Base-by-base conservation (phyloP, 2,797 vertebrate genomes). In the Acanthurus tractus region DNA sequence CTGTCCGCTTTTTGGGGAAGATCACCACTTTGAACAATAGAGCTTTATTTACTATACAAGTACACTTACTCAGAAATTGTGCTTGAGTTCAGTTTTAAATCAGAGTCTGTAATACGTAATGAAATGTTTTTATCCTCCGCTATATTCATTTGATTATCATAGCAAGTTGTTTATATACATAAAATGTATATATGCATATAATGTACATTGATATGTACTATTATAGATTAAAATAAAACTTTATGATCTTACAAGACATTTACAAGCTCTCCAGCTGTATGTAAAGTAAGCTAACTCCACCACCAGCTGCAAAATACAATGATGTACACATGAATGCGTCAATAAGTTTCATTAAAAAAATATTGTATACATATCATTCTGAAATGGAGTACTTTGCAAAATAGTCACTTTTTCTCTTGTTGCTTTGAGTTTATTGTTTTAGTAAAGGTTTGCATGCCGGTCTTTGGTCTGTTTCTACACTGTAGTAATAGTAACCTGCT, bases 1-100 rank as follows among this genome's bases (percentile, higher is more conserved):
- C n/a, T 61, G 48, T 13, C 45, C 72, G 63, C 64, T 73, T 40
- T 70, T 49, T 68, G 0, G 53, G 36, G 55, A 69, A 61, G 34
- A 38, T 48, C 42, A 54, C 34, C 54, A 53, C 44, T n/a, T 38
- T 10, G 46, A 1, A 82, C 45, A 82, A 70, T 40, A 38, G 52
- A 57, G 34, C 64, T 76, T 67, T 73, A 55, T 78, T 79, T 50
- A 23, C 20, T 46, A 2, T 2, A 55, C 2, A 44, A 29, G 18
- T 48, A 52, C 7, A 10, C 38, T 52, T 22, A 46, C 18, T 63
- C 25, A 34, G 45, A 29, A 36, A 34, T 25, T 18, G 9, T n/a
- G 14, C 10, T 34, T 4, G 20, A 11, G 18, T 38, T 38, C 10
- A 64, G 8, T 36, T 52, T 38, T 12, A 0, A 12, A 40, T 40